These are phyloP conservation scores for Illadopsis cleaveri DNA, from an alignment of 2,113 vertebrate genomes.

Conservation along the genomic window DNA sequence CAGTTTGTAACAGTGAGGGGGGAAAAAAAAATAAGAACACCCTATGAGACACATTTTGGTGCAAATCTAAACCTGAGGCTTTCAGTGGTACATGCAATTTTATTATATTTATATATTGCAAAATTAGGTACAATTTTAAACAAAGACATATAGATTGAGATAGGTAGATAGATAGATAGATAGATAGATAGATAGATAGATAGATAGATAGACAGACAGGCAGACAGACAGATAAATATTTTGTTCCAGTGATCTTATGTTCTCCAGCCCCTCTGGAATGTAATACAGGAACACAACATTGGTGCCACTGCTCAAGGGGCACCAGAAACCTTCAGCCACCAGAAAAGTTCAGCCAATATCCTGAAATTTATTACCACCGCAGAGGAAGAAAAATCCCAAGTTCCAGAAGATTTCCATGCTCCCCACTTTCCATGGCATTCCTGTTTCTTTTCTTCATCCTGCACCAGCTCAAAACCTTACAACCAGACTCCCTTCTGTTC, in stretches of 20 bases:
- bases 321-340: background rate
- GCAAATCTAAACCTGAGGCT: background rate
- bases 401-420: background rate
- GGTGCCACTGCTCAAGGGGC: background rate
- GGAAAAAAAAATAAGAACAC: background rate
- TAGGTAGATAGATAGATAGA: background rate
- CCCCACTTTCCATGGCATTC: background rate
- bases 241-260: background rate
- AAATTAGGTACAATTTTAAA: background rate
- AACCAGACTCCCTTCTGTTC: background rate
- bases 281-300: background rate
- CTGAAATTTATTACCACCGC: background rate
- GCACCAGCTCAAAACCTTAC: background rate
- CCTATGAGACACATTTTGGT: background rate
- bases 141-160: too few relatives aligned
- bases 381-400: background rate
- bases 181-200: background rate
- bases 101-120: too few relatives aligned
- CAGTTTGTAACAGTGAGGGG: background rate
- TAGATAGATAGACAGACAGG: too few relatives aligned
- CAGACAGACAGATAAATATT: background rate
- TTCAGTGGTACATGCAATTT: background rate
- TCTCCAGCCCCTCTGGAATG: background rate
- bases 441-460: background rate
- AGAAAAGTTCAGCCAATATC: background rate